phyloP scores from a whole-genome alignment of 1,140 invertebrate genomes.

The Meloidogyne exigua region DNA sequence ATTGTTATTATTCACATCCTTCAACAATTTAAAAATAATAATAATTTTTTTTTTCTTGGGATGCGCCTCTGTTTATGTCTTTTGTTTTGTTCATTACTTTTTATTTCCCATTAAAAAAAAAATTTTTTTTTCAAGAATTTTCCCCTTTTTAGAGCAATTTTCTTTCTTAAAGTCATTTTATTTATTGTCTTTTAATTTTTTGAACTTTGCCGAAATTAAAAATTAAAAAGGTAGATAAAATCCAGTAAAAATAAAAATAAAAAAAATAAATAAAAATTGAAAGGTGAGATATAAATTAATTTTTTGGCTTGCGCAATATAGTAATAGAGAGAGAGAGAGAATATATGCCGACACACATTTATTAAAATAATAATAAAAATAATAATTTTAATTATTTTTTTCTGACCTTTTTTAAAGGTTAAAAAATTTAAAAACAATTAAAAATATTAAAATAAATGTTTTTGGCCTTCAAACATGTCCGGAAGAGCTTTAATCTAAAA shows the following conservation, averaged over 20 bases:
- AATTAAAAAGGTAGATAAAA: background rate
- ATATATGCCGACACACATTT: background rate
- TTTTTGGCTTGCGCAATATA: background rate
- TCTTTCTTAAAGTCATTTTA: background rate
- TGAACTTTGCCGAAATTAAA: slow-evolving; percentile 1
- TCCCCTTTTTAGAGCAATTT: background rate
- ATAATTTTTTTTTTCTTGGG: slow-evolving; percentile 5
- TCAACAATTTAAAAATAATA: slow-evolving; percentile 5
- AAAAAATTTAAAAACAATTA: too few relatives aligned
- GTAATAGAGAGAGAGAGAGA: background rate
- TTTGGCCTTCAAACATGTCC: background rate
- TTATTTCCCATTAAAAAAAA: slow-evolving; percentile 1
- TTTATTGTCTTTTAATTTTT: background rate
- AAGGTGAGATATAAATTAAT: slow-evolving; percentile 5
- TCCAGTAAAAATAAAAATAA: slow-evolving; percentile 1
- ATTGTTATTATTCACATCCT: background rate
- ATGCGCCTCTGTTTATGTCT: background rate
- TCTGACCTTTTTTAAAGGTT: too few relatives aligned
- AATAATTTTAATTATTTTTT: background rate
- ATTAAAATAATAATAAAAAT: background rate
- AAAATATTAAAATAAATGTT: background rate
- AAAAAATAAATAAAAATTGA: background rate
- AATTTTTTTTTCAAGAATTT: background rate
- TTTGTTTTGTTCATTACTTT: slow-evolving; percentile 2
- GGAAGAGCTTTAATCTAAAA: slow-evolving; percentile 4